These are phyloP conservation scores for Nixonia krombeini DNA, from an alignment of 1,140 invertebrate genomes.

Conservation along the genomic window DNA sequence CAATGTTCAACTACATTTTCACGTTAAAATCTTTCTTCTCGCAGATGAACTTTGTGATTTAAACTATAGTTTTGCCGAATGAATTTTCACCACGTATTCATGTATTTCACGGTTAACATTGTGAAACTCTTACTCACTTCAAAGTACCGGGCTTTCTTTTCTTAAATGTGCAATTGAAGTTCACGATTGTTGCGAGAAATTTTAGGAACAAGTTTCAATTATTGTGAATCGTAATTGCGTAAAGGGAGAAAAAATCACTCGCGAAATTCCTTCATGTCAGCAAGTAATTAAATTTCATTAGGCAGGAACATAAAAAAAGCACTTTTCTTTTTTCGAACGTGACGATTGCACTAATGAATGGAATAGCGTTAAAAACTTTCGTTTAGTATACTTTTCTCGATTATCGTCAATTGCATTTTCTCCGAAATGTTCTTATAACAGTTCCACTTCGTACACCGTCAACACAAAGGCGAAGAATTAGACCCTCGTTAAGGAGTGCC, in stretches of 20 bases:
- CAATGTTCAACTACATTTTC: slow-evolving; percentile 50
- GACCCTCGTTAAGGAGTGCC: slow-evolving; percentile 26
- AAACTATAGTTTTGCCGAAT: slow-evolving; percentile 45
- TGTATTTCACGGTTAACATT: slow-evolving; percentile 40
- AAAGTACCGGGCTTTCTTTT: too few relatives aligned
- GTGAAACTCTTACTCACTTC: slow-evolving; percentile 24
- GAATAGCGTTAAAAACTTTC: too few relatives aligned
- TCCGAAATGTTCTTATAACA: slow-evolving; percentile 23
- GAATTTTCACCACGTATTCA: slow-evolving; percentile 47
- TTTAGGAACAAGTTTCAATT: too few relatives aligned
- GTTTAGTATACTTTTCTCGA: slow-evolving; percentile 37
- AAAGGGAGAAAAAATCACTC: too few relatives aligned
- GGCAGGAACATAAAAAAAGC: too few relatives aligned
- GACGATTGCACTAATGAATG: background rate
- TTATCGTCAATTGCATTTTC: too few relatives aligned
- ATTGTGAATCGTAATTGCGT: too few relatives aligned
- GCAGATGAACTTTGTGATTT: slow-evolving; percentile 46
- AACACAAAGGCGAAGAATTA: slow-evolving; percentile 37
- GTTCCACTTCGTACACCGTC: slow-evolving; percentile 18
- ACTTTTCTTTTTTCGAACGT: background rate
- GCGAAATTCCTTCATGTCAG: too few relatives aligned
- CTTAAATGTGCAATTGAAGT: slow-evolving; percentile 25
- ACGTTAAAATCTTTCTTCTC: slow-evolving; percentile 49
- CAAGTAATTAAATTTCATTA: too few relatives aligned
- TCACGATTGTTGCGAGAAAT: background rate